phyloP scores from a whole-genome alignment of 1,140 invertebrate genomes.

The Drosophila bocqueti region DNA sequence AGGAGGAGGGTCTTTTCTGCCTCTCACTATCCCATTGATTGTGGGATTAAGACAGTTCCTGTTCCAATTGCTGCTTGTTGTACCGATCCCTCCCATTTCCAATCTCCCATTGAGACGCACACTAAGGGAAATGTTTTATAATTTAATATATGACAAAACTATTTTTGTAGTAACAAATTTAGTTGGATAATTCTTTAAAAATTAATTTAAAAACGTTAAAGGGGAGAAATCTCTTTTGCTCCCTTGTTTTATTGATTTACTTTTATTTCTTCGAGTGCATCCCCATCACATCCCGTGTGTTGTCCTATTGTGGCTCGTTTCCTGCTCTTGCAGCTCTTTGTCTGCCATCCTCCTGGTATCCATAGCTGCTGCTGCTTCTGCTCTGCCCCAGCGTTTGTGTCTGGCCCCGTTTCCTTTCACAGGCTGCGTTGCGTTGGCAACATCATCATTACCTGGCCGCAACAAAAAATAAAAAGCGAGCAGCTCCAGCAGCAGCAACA shows the following conservation, averaged over 20 bases:
- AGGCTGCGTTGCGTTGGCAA: slow-evolving; percentile 58
- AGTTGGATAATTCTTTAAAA: no score
- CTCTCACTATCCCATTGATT: slow-evolving; percentile 71
- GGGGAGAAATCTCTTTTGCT: no score
- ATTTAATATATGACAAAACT: no score
- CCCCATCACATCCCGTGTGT: slow-evolving; percentile 50
- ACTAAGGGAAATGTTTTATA: neutral
- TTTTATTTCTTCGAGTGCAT: slow-evolving; percentile 19
- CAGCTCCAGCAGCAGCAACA: slow-evolving; percentile 22
- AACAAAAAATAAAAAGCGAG: slow-evolving; percentile 37
- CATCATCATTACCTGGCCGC: slow-evolving; percentile 77
- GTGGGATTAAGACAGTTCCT: slow-evolving; percentile 66
- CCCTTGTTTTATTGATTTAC: neutral
- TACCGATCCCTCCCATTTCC: slow-evolving; percentile 28
- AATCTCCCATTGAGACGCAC: slow-evolving; percentile 12
- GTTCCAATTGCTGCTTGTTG: slow-evolving; percentile 35
- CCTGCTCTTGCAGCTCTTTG: slow-evolving; percentile 62
- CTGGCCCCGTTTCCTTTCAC: slow-evolving; percentile 80
- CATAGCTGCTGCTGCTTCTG: slow-evolving; percentile 32
- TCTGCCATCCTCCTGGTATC: slow-evolving; percentile 37
- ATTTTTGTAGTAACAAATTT: no score
- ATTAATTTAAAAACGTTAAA: no score
- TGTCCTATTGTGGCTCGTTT: slow-evolving; percentile 79
- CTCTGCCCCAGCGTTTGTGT: slow-evolving; percentile 36
- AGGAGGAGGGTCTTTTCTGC: slow-evolving; percentile 39